Percentiles rank a stretch among this genome's conserved stretches.
These are phyloP conservation scores for Papilio protenor DNA, from an alignment of 2,888 invertebrate genomes.

Conservation along the genomic window DNA sequence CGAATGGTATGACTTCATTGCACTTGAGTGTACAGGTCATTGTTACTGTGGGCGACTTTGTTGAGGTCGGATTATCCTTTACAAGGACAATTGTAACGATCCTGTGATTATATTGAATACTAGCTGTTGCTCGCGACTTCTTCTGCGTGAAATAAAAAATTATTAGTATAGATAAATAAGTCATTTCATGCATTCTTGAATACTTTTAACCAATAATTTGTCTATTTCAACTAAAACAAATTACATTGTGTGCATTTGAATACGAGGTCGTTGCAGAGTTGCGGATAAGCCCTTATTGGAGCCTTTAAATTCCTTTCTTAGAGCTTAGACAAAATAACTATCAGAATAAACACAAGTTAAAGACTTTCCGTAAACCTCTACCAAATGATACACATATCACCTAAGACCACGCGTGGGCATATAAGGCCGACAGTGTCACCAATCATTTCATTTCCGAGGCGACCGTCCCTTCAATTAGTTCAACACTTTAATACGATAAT, in stretches of 20 bases:
- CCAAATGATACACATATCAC: background rate
- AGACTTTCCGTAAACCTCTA: background rate
- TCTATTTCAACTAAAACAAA: background rate
- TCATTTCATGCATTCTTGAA: background rate
- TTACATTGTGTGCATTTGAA: too few species aligned
- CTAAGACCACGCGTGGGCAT: background rate
- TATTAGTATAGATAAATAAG: background rate
- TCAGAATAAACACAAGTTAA: background rate
- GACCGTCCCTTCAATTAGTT: conserved; percentile 27
- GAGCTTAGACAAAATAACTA: background rate
- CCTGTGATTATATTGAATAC: background rate
- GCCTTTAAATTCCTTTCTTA: too few species aligned
- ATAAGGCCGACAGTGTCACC: background rate
- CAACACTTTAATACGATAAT: conserved; percentile 35
- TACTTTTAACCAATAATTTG: background rate
- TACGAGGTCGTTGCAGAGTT: too few species aligned
- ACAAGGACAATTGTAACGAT: background rate
- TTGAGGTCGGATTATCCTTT: conserved; percentile 5
- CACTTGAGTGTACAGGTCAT: conserved; percentile 3
- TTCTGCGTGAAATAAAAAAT: too few species aligned
- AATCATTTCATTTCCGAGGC: conserved; percentile 37
- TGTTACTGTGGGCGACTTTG: conserved; percentile 7
- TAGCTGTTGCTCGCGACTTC: too few species aligned
- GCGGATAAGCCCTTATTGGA: too few species aligned
- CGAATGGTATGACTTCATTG: conserved; percentile 1